Conservation (phyloP, 2,797 vertebrate genomes). For the Helostoma temminkii region DNA sequence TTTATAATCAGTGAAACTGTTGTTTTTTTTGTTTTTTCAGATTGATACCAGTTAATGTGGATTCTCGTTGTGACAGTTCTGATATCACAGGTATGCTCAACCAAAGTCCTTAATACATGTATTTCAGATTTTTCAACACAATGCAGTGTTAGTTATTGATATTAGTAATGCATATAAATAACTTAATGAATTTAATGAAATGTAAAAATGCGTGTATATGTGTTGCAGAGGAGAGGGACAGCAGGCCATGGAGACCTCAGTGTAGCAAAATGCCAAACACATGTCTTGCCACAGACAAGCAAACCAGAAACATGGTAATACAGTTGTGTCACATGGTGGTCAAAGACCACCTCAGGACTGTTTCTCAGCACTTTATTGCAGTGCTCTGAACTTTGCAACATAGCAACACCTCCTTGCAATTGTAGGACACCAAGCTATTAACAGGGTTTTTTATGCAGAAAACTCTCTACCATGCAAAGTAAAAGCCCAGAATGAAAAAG, state of each 20-base stretch:
- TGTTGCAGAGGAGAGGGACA: constrained; percentile 54
- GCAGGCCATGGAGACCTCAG: constrained; percentile 70
- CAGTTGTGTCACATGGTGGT: neutral
- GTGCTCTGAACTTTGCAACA: neutral
- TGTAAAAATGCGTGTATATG: neutral
- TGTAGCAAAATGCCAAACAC: constrained; percentile 2
- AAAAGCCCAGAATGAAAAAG: too few species aligned
- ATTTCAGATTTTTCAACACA: neutral
- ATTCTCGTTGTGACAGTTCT: neutral
- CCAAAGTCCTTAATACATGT: neutral
- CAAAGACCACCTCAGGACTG: neutral
- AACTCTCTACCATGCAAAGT: neutral
- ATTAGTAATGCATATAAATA: neutral
- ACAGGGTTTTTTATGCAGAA: neutral
- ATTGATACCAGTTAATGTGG: constrained; percentile 8
- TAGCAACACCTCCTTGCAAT: neutral
- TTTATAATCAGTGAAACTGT: neutral
- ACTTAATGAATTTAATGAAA: too few species aligned
- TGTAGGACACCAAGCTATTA: neutral
- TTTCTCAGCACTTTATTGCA: constrained; percentile 3
- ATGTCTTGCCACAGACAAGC: constrained; percentile 9
- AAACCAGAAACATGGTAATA: constrained; percentile 58
- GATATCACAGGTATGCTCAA: constrained; percentile 50
- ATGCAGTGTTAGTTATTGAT: too few species aligned
- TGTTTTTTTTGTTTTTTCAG: constrained; percentile 64